Base-by-base conservation (phyloP, 2,113 vertebrate species). In the Gila orcuttii region DNA sequence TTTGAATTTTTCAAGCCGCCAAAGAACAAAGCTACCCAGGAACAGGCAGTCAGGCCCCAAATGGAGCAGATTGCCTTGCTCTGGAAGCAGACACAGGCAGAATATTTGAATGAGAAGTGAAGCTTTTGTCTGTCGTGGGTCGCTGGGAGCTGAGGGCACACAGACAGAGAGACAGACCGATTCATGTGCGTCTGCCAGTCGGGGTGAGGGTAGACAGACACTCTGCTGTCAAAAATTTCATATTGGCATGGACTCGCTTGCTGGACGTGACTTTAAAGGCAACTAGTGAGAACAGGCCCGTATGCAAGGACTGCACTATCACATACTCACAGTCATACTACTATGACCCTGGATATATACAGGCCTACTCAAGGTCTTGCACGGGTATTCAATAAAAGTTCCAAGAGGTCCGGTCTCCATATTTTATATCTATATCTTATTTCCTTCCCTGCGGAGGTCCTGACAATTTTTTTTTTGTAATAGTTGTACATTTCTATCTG, bases 191-290 rank as follows among this genome's bases (percentile, higher is more conserved):
- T 66, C 19, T 86, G 83, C 86, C 85, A 79, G 84, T 83, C 2
- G 36, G 80, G 85, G 75, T 89, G 59, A 21, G 86, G 82, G 88
- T 64, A 50, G 78, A 75, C 13, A 47, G 82, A 87, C 6, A 31
- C 59, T 89, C 78, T 87, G 87, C 86, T 82, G 84, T 86, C 84
- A 80, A 87, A 90, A 86, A 86, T 91, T 87, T 91, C 90, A 90
- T 89, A 87, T 88, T 66, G 47, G 87, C 90, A 78, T 86, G 88
- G 88, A 86, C 91, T 90, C 89, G 90, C 89, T 89, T 86, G 89
- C 89, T 83, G 87, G 91, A 89, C 66, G 79, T 89, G 59, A 89
- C 89, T 92, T 84, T 90, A 88, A 86, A 93, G 92, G 90, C 84
- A 91, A 86, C 91, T 91, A 91, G 90, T 87, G 86, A 39, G 42